Conservation (phyloP, 2,797 vertebrate genomes). For the Fistularia tabacaria region DNA sequence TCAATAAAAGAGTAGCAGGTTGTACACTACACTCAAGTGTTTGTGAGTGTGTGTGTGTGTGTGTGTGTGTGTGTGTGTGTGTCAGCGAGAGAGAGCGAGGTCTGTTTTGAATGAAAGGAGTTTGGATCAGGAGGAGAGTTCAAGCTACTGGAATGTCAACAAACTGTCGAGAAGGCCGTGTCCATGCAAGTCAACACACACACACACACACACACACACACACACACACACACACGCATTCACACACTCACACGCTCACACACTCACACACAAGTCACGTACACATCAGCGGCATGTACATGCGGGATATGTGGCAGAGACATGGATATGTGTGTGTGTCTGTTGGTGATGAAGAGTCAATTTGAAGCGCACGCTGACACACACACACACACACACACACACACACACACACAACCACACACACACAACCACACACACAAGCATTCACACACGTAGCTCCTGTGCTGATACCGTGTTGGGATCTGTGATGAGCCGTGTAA, state of each 20-base stretch:
- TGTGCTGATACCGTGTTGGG: slow-evolving; percentile 41
- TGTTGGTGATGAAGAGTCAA: neutral
- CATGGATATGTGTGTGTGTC: slow-evolving; percentile 9
- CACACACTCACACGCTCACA: slow-evolving; percentile 11
- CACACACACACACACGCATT: slow-evolving; percentile 22
- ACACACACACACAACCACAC: slow-evolving; percentile 13
- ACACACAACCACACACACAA: slow-evolving; percentile 12
- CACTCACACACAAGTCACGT: slow-evolving; percentile 13
- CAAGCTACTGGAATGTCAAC: slow-evolving; percentile 71
- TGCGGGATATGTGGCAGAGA: slow-evolving; percentile 17
- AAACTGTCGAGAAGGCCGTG: slow-evolving; percentile 39
- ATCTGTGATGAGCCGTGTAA: slow-evolving; percentile 69
- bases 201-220: slow-evolving; percentile 6
- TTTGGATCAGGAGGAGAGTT: slow-evolving; percentile 50
- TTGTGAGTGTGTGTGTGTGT: slow-evolving; percentile 12
- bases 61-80: neutral
- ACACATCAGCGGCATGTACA: neutral
- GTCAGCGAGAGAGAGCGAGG: slow-evolving; percentile 13
- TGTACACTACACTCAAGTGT: slow-evolving; percentile 16
- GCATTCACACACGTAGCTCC: slow-evolving; percentile 11
- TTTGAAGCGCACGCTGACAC: neutral
- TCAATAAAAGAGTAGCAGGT: slow-evolving; percentile 15
- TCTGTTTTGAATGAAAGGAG: slow-evolving; percentile 61
- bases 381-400: neutral
- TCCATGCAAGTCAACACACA: slow-evolving; percentile 44